Conservation (phyloP, 2,797 vertebrate genomes). For the Helostoma temminkii region DNA sequence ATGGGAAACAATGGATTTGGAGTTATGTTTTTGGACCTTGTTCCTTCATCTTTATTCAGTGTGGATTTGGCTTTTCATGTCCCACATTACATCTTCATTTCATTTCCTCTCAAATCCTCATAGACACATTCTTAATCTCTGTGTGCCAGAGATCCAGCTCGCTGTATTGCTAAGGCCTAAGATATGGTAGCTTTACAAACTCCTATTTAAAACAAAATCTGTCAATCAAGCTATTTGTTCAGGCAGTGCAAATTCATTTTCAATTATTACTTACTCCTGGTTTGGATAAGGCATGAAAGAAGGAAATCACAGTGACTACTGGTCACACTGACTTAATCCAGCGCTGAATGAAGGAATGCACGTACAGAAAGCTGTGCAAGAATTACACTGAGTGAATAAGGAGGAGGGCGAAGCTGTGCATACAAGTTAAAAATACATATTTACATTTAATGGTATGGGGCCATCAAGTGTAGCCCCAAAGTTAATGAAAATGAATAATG, state of each 20-base stretch:
- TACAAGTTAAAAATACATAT: slow-evolving; percentile 75
- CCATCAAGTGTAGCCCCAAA: slow-evolving; percentile 59
- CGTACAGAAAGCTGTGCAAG: slow-evolving; percentile 32
- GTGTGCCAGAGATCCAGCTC: slow-evolving; percentile 76
- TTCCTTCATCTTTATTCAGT: slow-evolving; percentile 68
- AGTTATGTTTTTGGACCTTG: slow-evolving; percentile 51
- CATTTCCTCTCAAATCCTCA: slow-evolving; percentile 70
- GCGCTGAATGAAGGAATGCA: slow-evolving; percentile 72
- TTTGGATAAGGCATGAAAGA: slow-evolving; percentile 64
- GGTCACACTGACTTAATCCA: slow-evolving; percentile 80
- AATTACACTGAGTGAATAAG: slow-evolving; percentile 42
- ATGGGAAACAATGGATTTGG: slow-evolving; percentile 44
- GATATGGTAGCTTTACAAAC: slow-evolving; percentile 77
- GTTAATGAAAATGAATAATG: slow-evolving; percentile 81
- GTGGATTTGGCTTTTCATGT: slow-evolving; percentile 66
- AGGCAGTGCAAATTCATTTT: slow-evolving; percentile 84
- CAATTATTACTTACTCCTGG: slow-evolving; percentile 81
- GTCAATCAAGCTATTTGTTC: slow-evolving; percentile 82
- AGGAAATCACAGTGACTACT: slow-evolving; percentile 67
- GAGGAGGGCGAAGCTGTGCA: slow-evolving; percentile 45
- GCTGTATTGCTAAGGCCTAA: slow-evolving; percentile 75
- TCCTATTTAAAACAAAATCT: slow-evolving; percentile 73
- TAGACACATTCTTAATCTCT: slow-evolving; percentile 75
- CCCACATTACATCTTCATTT: slow-evolving; percentile 72
- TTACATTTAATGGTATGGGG: slow-evolving; percentile 73